Evolutionary conservation across 2,797 vertebrate genomes (phyloP).

Genomic region (Lerista edwardsae): DNA sequence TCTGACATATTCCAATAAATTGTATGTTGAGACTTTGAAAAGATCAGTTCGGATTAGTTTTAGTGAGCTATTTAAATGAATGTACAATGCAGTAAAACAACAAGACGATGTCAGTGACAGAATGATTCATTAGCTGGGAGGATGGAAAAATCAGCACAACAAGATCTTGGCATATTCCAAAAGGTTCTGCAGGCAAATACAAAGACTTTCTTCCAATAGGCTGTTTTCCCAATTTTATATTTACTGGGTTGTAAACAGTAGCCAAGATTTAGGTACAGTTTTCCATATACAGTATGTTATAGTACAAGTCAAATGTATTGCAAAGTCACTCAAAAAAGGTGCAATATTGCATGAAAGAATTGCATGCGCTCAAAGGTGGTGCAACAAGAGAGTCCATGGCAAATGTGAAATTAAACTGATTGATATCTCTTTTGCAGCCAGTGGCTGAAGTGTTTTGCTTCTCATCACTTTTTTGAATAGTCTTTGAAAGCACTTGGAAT

Average conservation of each 20-base stretch:
- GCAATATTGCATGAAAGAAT: background rate
- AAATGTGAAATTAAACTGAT: background rate
- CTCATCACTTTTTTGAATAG: background rate
- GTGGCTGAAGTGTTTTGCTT: background rate
- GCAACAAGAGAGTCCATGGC: background rate
- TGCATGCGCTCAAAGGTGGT: background rate
- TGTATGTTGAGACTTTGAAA: constrained; percentile 12
- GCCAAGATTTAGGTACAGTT: background rate
- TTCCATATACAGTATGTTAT: too few species aligned
- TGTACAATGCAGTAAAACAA: background rate
- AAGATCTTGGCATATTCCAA: background rate
- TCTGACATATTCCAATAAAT: constrained; percentile 24
- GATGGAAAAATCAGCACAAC: background rate
- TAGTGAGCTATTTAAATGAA: background rate
- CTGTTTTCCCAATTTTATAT: background rate
- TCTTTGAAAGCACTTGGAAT: background rate
- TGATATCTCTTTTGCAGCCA: background rate
- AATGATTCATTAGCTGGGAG: background rate
- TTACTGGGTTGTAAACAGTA: background rate
- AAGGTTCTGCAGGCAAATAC: background rate
- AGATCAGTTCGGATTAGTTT: background rate
- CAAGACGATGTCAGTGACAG: background rate
- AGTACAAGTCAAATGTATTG: background rate
- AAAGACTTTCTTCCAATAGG: too few species aligned
- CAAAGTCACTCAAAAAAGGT: background rate